These are phyloP conservation scores for Cynopterus sphinx DNA, from an alignment of 2,797 vertebrate species.

Conservation along the genomic window DNA sequence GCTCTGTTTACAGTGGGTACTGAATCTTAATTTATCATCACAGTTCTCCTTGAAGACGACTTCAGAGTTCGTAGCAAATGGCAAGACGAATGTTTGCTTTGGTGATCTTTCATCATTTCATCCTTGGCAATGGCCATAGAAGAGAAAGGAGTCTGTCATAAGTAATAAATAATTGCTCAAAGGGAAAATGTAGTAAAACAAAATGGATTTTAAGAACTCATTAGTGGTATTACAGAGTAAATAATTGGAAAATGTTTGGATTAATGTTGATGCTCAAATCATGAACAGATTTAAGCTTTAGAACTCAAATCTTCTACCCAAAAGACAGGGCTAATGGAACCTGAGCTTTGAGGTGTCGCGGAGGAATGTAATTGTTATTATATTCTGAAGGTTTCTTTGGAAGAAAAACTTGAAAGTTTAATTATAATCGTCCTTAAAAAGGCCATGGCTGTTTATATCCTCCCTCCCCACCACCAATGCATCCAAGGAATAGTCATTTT, in stretches of 20 bases:
- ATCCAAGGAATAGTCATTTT: not conserved
- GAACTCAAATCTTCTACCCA: not conserved
- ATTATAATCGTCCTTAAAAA: not conserved
- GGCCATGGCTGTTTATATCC: not conserved
- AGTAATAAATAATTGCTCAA: not conserved
- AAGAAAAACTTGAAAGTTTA: not conserved
- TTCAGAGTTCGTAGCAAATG: slow-evolving; percentile 1
- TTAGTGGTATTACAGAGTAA: not conserved
- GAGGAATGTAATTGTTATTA: not conserved
- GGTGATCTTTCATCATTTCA: slow-evolving; percentile 22
- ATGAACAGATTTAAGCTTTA: not conserved
- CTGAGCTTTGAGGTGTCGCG: not conserved
- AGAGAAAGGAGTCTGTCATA: not conserved
- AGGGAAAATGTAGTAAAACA: not conserved
- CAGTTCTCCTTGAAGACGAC: slow-evolving; percentile 12
- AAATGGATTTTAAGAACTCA: not conserved
- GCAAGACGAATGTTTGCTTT: slow-evolving; percentile 5
- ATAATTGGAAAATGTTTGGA: not conserved
- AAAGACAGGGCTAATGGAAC: not conserved
- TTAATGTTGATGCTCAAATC: not conserved
- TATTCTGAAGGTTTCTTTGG: not conserved
- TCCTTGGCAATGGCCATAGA: not conserved
- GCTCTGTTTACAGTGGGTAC: not conserved
- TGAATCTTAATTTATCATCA: not conserved
- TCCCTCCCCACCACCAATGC: fast-evolving